Evolutionary conservation across 2,888 invertebrate species (phyloP).

Genomic region (Tromatobia lineatoria): DNA sequence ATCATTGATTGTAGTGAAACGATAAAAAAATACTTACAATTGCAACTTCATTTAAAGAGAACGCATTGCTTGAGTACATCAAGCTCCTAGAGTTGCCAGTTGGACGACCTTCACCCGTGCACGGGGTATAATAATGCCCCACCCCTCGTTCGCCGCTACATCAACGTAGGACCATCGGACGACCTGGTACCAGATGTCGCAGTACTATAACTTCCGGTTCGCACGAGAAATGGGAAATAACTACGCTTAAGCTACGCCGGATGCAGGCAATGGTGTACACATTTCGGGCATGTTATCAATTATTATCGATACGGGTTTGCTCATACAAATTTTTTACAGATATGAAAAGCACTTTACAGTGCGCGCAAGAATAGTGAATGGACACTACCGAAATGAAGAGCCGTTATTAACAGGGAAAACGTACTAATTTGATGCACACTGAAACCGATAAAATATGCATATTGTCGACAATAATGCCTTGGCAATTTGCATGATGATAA

Average conservation of each 20-base stretch:
- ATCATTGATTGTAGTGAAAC: not conserved
- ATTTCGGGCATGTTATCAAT: conserved; percentile 24
- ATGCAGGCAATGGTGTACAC: conserved; percentile 48
- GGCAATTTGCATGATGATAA: not conserved
- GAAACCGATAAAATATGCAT: not conserved
- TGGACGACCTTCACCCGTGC: not conserved
- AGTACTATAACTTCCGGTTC: conserved; percentile 61
- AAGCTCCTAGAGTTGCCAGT: not conserved
- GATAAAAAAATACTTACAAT: not conserved
- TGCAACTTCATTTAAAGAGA: not conserved
- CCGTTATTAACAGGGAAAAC: too few species aligned
- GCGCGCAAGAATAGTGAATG: not conserved
- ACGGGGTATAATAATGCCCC: not conserved
- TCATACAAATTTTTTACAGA: not conserved
- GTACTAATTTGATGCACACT: not conserved
- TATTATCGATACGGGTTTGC: conserved; percentile 16
- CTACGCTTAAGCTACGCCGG: conserved; percentile 33
- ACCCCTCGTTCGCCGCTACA: not conserved
- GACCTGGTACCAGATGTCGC: conserved; percentile 61
- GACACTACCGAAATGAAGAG: too few species aligned
- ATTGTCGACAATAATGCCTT: not conserved
- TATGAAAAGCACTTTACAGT: not conserved
- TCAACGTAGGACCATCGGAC: conserved; percentile 4
- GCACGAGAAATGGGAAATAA: conserved; percentile 52
- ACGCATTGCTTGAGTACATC: not conserved